A percentile compares a stretch with the other conserved stretches of the same genome.
These are phyloP conservation scores for Lepilemur septentrionalis DNA, from an alignment of 2,797 vertebrate species.

Conservation along the genomic window DNA sequence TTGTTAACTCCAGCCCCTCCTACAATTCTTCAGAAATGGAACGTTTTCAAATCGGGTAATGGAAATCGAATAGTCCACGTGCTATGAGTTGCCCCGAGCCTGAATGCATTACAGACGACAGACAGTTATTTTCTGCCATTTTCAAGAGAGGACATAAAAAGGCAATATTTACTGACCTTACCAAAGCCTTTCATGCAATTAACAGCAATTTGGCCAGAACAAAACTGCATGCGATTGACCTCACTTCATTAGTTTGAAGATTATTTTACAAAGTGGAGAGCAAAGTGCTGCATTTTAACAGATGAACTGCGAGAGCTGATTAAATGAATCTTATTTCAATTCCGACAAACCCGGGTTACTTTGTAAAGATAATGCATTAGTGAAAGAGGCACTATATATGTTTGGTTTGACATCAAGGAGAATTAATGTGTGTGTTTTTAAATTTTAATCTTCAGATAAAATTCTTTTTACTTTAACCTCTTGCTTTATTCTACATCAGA, in stretches of 20 bases:
- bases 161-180: conserved; percentile 74
- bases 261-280: conserved; percentile 81
- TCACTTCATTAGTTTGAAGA: conserved; percentile 80
- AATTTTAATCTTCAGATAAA: conserved; percentile 72
- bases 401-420: conserved; percentile 72
- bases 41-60: neutral
- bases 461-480: conserved; percentile 62
- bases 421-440: conserved; percentile 24
- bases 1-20: neutral
- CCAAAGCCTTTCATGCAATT: conserved; percentile 73
- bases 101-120: neutral
- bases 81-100: neutral
- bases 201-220: conserved; percentile 76
- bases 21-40: neutral
- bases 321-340: conserved; percentile 82
- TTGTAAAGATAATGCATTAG: conserved; percentile 75
- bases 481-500: conserved; percentile 60
- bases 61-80: neutral
- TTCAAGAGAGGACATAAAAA: conserved; percentile 47
- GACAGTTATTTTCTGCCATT: conserved; percentile 66
- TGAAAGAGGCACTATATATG: conserved; percentile 47
- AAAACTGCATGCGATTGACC: conserved; percentile 78
- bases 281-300: conserved; percentile 81
- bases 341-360: conserved; percentile 67
- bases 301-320: conserved; percentile 76